Conservation (phyloP, 2,888 invertebrate genomes). For the Tachystola acroxantha region DNA sequence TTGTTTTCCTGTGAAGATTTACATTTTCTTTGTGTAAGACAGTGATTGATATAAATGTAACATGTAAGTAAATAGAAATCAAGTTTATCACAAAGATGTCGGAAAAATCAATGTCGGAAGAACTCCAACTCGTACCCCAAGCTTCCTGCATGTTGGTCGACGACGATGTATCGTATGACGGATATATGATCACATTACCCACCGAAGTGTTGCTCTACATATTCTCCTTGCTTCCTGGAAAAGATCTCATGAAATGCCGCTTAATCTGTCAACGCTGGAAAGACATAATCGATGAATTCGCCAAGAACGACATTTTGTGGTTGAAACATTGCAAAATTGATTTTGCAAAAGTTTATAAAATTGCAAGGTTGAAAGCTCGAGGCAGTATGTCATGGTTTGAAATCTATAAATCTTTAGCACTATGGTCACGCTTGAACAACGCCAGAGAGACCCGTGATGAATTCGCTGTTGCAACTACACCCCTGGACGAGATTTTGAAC, state of each 20-base stretch:
- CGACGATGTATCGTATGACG: no score
- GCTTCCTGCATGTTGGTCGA: no score
- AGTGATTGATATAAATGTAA: no score
- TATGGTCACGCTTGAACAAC: constrained; percentile 40
- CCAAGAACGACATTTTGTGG: constrained; percentile 40
- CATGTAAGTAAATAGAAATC: no score
- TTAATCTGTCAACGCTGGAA: constrained; percentile 48
- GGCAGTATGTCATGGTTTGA: constrained; percentile 36
- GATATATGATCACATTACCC: constrained; percentile 26
- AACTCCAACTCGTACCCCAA: no score
- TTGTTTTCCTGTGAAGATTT: no score
- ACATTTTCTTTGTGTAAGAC: no score
- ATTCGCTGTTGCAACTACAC: constrained; percentile 40
- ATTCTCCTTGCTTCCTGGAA: constrained; percentile 38
- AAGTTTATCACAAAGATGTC: no score
- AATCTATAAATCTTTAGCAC: constrained; percentile 45
- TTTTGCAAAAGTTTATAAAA: constrained; percentile 26
- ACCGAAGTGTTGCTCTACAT: constrained; percentile 46
- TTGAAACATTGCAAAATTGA: constrained; percentile 34
- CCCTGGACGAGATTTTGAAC: constrained; percentile 38
- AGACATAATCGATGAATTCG: constrained; percentile 40
- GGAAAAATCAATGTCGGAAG: no score
- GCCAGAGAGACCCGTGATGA: constrained; percentile 44
- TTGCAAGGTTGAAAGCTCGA: constrained; percentile 33
- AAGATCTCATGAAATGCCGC: constrained; percentile 40